phyloP scores from a whole-genome alignment of 2,888 invertebrate species.

The Ormyrus nitidulus region DNA sequence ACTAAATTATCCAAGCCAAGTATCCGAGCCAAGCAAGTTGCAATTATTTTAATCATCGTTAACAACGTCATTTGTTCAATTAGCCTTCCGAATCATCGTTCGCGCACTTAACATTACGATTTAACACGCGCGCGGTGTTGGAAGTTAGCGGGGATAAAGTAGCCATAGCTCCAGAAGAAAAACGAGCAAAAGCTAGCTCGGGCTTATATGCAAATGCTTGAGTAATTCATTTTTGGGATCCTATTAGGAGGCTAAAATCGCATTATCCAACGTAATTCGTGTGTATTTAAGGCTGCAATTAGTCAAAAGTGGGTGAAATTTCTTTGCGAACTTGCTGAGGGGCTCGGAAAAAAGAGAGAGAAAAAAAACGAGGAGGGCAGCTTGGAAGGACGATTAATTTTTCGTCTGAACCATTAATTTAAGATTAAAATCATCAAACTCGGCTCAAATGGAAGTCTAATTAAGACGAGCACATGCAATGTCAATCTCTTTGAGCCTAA shows the following conservation, averaged over 20 bases:
- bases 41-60: too few relatives aligned
- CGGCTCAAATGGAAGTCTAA: too few relatives aligned
- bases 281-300: conserved; percentile 45
- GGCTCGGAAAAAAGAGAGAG: not conserved
- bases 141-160: conserved; percentile 36
- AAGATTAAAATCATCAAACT: too few relatives aligned
- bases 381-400: not conserved
- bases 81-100: too few relatives aligned
- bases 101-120: conserved; percentile 21
- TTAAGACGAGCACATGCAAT: too few relatives aligned
- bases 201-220: conserved; percentile 70
- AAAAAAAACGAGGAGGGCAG: not conserved
- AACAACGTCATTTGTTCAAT: too few relatives aligned
- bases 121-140: not conserved
- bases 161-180: conserved; percentile 51
- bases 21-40: too few relatives aligned
- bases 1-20: too few relatives aligned
- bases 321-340: not conserved
- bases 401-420: not conserved
- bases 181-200: conserved; percentile 54
- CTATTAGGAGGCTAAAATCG: conserved; percentile 64
- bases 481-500: too few relatives aligned
- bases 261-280: conserved; percentile 50
- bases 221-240: conserved; percentile 72
- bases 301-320: conserved; percentile 51